phyloP scores from a whole-genome alignment of 2,113 vertebrate species.

The Acanthochromis polyacanthus region DNA sequence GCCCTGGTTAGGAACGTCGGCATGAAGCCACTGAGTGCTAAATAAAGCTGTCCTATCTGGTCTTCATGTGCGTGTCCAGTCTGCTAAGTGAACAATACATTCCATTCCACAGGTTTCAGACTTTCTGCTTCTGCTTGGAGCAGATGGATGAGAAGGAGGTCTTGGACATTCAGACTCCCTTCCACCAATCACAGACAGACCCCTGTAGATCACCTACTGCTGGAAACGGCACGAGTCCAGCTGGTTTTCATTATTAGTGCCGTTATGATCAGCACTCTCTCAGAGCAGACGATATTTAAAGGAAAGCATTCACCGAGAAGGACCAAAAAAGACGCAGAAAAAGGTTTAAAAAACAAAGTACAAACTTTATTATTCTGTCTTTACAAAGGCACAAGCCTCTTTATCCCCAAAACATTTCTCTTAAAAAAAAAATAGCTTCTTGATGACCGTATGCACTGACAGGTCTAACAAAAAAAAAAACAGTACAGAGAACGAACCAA shows the following conservation, averaged over 20 bases:
- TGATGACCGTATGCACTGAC: constrained; percentile 89
- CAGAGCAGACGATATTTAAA: not conserved
- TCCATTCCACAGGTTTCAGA: not conserved
- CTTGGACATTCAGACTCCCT: constrained; percentile 6
- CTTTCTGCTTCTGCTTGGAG: not conserved
- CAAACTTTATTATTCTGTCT: constrained; percentile 99
- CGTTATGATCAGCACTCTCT: not conserved
- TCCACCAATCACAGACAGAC: constrained; percentile 68
- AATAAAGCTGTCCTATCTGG: too few relatives aligned
- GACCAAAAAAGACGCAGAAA: constrained; percentile 9
- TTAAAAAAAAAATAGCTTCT: constrained; percentile 92
- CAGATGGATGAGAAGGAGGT: constrained; percentile 19
- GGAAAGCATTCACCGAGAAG: not conserved
- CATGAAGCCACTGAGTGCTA: too few relatives aligned
- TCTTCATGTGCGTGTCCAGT: too few relatives aligned
- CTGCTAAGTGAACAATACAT: not conserved
- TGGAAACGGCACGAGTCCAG: constrained; percentile 11
- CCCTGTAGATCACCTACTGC: constrained; percentile 55
- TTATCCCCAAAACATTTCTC: constrained; percentile 87
- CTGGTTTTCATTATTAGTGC: not conserved
- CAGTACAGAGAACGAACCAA: constrained; percentile 42
- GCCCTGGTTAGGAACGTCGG: too few relatives aligned
- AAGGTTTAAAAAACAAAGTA: constrained; percentile 89
- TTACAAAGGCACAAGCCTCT: constrained; percentile 99
- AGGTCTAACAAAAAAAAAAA: constrained; percentile 77